Evolutionary conservation across 2,888 invertebrate species (phyloP), one percentile per base, ranked within the genome.

Genomic region (Diarsia mendica): DNA sequence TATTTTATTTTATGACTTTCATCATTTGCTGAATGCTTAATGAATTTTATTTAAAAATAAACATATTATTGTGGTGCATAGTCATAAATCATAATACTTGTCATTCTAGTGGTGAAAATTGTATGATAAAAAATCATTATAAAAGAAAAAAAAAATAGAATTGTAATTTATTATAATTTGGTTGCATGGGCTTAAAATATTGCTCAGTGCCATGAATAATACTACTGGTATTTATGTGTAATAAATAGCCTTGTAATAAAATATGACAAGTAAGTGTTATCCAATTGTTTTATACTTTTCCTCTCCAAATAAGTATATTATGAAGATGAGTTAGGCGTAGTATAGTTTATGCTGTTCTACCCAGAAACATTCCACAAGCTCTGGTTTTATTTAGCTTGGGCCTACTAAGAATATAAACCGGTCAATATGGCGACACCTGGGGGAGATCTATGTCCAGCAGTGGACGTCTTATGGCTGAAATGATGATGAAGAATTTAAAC

Each of bases 141-240:
- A 18, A 80, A 87, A 53, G 78, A 69, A 73, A 80, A 80, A 75
- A 69, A 33, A 39, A 66, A 53, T 83, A 79, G 55, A 79, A 71
- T 71, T 83, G 67, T 84, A 83, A 84, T 85, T 78, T 85, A 87
- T 88, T 81, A 70, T 79, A 67, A 73, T 74, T 75, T 85, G 75
- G 78, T 77, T 58, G 75, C 74, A 80, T 75, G 84, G 72, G 64
- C 81, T 78, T 70, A 63, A 20, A 68, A 75, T 77, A 73, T 72
- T 80, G 81, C 79, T 87, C 79, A 83, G 79, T 87, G 85, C 86
- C 83, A 85, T 85, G 75, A 83, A 76, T 80, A 80, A 76, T 80
- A 80, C 65, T 72, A 67, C 46, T 75, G 80, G 64, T 83, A 83
- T 85, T 69, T 72, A 83, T 70, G 67, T 80, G 58, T 85, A 67